These are phyloP conservation scores for Sarcophaga variegata DNA, from an alignment of 2,888 invertebrate genomes.

Conservation along the genomic window DNA sequence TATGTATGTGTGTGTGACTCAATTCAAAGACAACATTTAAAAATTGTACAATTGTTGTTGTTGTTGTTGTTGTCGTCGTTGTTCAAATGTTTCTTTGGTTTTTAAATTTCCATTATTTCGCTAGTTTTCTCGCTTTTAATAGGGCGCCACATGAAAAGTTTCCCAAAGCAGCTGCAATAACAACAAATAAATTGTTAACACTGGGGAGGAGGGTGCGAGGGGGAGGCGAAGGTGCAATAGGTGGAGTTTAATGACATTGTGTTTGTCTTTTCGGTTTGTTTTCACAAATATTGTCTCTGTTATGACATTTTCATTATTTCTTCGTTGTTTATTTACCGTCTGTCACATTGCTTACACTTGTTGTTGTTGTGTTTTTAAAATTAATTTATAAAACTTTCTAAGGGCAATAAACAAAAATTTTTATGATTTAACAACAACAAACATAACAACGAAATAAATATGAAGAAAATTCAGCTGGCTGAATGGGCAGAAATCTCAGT, in stretches of 20 bases:
- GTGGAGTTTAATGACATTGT: conserved; percentile 53
- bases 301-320: conserved; percentile 57
- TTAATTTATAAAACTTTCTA: no score
- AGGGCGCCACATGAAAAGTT: conserved; percentile 57
- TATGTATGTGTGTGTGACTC: conserved; percentile 20
- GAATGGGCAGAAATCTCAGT: no score
- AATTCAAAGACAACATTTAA: conserved; percentile 47
- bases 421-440: no score
- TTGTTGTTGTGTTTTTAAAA: no score
- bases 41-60: conserved; percentile 37
- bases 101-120: conserved; percentile 38
- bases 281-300: background rate
- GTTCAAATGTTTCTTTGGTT: conserved; percentile 44
- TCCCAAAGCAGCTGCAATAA: conserved; percentile 26
- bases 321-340: background rate
- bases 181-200: conserved; percentile 15
- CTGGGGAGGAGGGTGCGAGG: background rate
- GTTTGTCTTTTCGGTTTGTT: background rate
- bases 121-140: background rate
- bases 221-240: background rate
- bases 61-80: background rate
- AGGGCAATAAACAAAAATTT: no score
- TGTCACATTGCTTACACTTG: conserved; percentile 6
- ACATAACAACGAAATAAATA: no score
- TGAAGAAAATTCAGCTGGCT: no score